Conservation (phyloP, 2,888 invertebrate species). For the Arctia plantaginis region DNA sequence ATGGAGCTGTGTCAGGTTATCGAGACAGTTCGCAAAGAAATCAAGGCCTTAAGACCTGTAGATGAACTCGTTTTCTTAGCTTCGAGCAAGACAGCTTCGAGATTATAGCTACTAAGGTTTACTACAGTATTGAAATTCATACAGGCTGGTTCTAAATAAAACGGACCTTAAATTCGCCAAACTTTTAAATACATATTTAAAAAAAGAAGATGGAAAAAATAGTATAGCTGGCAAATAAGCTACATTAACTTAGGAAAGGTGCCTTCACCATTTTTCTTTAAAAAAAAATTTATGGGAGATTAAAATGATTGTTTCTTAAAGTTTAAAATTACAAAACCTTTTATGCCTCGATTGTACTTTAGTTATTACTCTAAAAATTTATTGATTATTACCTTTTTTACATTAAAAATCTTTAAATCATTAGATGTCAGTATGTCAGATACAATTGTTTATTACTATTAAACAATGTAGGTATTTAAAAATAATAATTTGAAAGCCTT, state of each 20-base stretch:
- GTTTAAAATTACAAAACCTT: conserved; percentile 1
- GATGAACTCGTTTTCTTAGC: background rate
- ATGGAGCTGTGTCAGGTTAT: conserved; percentile 40
- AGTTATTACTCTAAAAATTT: too few relatives aligned
- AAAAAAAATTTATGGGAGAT: conserved; percentile 16
- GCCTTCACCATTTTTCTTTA: conserved; percentile 21
- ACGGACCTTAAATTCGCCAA: background rate
- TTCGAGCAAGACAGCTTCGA: background rate
- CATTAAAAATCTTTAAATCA: background rate
- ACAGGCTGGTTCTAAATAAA: conserved; percentile 13
- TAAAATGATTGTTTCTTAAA: conserved; percentile 14
- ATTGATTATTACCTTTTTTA: too few relatives aligned
- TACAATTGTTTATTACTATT: too few relatives aligned
- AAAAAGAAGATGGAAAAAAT: conserved; percentile 9
- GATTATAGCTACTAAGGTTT: background rate
- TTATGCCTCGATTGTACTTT: background rate
- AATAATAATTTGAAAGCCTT: too few relatives aligned
- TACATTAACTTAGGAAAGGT: conserved; percentile 10
- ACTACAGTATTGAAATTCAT: background rate
- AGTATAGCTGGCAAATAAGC: conserved; percentile 15
- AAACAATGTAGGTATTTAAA: too few relatives aligned
- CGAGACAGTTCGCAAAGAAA: background rate
- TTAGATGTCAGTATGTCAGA: background rate
- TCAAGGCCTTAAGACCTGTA: conserved; percentile 8
- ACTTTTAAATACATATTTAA: background rate